Percentiles rank a stretch among this genome's conserved stretches.
phyloP scores from a whole-genome alignment of 2,888 invertebrate species.

The Lithophane leautieri region DNA sequence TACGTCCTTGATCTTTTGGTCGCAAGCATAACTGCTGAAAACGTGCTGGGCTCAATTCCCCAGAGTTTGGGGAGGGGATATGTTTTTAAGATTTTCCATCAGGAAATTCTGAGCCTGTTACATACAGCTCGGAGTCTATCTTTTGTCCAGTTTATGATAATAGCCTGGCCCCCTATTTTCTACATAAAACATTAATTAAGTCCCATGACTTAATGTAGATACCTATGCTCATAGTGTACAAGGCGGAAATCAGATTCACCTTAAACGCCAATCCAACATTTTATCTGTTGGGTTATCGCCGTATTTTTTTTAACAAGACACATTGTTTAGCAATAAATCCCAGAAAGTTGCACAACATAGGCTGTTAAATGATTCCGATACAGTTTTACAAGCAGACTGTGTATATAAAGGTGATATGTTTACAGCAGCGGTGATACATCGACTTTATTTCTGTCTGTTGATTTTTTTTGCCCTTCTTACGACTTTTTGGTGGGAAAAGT shows the following conservation, averaged over 20 bases:
- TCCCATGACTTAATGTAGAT: too few species aligned
- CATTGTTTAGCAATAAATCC: constrained; percentile 43
- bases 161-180: neutral
- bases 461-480: constrained; percentile 39
- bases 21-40: neutral
- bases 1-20: neutral
- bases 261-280: neutral
- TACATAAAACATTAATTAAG: neutral
- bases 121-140: neutral
- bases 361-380: constrained; percentile 44
- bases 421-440: constrained; percentile 43
- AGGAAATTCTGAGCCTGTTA: neutral
- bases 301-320: constrained; percentile 31
- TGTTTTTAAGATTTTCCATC: neutral
- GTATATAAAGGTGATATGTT: constrained; percentile 51
- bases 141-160: neutral
- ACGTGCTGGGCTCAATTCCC: neutral
- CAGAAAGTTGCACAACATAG: constrained; percentile 47
- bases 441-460: constrained; percentile 47
- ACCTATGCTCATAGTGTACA: neutral
- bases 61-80: too few species aligned
- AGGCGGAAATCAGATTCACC: neutral
- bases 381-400: constrained; percentile 41
- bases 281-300: neutral
- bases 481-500: constrained; percentile 10